These are phyloP conservation scores for Noctilio leporinus DNA, from an alignment of 2,113 vertebrate species.

Conservation along the genomic window DNA sequence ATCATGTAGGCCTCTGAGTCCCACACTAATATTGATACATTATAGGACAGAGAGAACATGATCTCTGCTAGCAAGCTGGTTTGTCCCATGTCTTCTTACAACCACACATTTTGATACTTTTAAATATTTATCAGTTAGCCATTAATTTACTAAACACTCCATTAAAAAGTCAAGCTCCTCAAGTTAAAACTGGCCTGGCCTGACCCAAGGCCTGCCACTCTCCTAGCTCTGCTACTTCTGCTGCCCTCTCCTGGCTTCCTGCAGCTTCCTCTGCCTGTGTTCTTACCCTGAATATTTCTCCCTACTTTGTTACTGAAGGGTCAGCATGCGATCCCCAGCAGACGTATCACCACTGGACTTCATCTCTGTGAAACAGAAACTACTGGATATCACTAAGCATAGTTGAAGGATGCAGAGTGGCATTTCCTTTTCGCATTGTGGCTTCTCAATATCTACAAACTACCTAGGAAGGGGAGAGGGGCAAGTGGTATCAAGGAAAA, in stretches of 20 bases:
- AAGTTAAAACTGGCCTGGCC: neutral
- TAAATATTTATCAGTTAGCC: neutral
- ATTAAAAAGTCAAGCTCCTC: neutral
- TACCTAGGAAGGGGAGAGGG: neutral
- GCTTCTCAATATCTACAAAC: neutral
- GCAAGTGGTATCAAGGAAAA: neutral
- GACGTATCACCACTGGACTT: neutral
- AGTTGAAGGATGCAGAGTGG: neutral
- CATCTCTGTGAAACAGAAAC: conserved; percentile 19
- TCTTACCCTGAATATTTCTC: neutral
- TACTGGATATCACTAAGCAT: neutral
- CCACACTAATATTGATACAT: conserved; percentile 2
- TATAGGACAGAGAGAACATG: neutral
- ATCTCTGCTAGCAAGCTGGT: neutral
- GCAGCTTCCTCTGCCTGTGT: neutral
- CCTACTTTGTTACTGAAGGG: neutral
- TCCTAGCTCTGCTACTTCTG: neutral
- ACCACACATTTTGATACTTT: neutral
- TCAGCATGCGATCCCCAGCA: neutral
- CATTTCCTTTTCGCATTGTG: neutral
- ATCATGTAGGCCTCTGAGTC: conserved; percentile 15
- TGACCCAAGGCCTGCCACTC: neutral
- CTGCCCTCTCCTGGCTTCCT: neutral
- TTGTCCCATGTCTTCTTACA: neutral
- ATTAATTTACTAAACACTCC: neutral